Conservation (phyloP, 1,140 invertebrate species). For the Limonius californicus region DNA sequence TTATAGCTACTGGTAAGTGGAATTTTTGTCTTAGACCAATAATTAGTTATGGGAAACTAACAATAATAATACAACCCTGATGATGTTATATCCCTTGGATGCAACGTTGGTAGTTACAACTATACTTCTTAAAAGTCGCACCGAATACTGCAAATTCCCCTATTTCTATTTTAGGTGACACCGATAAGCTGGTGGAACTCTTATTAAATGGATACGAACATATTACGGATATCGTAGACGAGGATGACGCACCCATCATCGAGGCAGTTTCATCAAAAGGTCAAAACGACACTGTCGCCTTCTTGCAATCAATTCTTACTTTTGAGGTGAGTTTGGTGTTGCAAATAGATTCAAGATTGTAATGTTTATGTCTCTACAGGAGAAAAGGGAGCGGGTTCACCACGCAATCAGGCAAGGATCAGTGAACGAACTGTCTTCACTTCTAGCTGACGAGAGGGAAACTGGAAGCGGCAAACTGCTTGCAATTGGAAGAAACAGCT, state of each 20-base stretch:
- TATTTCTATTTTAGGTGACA: constrained; percentile 59
- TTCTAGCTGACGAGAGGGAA: constrained; percentile 56
- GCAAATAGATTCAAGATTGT: no score
- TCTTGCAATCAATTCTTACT: constrained; percentile 62
- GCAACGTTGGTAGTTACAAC: no score
- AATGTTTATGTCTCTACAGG: constrained; percentile 47
- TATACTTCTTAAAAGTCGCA: no score
- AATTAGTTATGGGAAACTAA: no score
- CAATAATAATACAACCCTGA: no score
- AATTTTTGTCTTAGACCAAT: no score
- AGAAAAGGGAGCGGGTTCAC: constrained; percentile 72
- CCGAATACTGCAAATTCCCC: background rate
- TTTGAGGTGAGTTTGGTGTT: constrained; percentile 64
- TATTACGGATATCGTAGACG: constrained; percentile 73
- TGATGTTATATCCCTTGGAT: no score
- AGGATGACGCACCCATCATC: constrained; percentile 61
- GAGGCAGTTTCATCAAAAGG: constrained; percentile 63
- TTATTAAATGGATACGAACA: constrained; percentile 83
- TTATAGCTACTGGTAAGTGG: no score
- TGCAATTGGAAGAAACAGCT: constrained; percentile 70
- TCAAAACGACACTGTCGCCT: constrained; percentile 60
- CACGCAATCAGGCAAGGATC: constrained; percentile 67
- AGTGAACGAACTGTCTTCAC: constrained; percentile 55
- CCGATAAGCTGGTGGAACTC: constrained; percentile 70
- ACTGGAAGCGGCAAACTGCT: constrained; percentile 60